phyloP scores from a whole-genome alignment of 2,113 vertebrate species.

The Tragelaphus buxtoni region DNA sequence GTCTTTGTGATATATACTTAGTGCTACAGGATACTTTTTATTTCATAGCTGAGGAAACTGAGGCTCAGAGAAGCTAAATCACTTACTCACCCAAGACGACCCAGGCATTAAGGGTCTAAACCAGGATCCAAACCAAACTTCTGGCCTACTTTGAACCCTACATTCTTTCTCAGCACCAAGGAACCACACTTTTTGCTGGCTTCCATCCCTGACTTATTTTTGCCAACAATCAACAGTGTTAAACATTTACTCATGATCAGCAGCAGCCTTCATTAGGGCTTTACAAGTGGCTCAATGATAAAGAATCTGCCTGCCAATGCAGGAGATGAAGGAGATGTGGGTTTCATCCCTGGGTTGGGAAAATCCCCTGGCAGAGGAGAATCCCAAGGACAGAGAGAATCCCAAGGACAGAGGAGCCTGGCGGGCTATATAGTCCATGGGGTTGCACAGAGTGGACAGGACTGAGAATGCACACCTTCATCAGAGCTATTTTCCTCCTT shows the following conservation, averaged over 20 bases:
- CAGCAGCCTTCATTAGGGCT: not conserved
- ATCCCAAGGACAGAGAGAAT: not conserved
- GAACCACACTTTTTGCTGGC: not conserved
- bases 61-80: not conserved
- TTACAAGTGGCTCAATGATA: not conserved
- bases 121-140: not conserved
- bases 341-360: not conserved
- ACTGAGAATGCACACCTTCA: not conserved
- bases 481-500: constrained; percentile 1
- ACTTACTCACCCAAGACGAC: not conserved
- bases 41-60: not conserved
- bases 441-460: not conserved
- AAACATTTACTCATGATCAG: not conserved
- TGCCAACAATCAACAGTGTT: not conserved
- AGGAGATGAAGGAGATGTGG: not conserved
- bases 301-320: not conserved
- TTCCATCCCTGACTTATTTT: not conserved
- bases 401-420: not conserved
- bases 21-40: not conserved
- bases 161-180: not conserved
- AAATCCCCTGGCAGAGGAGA: not conserved
- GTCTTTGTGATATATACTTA: not conserved
- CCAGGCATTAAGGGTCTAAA: not conserved
- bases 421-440: not conserved
- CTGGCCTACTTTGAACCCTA: not conserved